Evolutionary conservation across 2,113 vertebrate genomes (phyloP), one percentile per base, ranked within the genome.

Genomic region (Mormoops blainvillei): DNA sequence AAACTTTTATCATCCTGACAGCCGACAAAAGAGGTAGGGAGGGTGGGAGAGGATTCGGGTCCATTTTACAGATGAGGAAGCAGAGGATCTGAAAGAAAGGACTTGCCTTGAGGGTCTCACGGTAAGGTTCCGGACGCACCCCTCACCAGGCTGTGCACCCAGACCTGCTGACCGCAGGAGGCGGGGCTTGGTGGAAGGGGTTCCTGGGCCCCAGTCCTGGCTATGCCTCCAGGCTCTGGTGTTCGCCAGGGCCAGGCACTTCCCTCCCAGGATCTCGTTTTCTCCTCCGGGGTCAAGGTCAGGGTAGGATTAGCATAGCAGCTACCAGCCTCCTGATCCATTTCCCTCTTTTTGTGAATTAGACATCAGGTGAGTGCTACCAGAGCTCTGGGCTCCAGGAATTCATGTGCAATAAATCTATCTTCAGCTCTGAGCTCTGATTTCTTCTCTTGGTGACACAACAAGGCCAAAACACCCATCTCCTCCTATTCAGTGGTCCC

Each of bases 371-470:
- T 43, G 61, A 7, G 16, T 5, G 68, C 43, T 15, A 1, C 24
- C 67, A 31, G 41, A 45, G 41, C 24, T 24, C 84, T 3, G 2
- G 4, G 19, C 31, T 26, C n/a, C 63, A 0, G 22, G 36, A 82
- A 33, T 38, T 63, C 65, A 6, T 24, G 80, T 54, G 26, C 15
- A 14, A 9, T 28, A 15, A 63, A 6, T 2, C 24, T 4, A 16
- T n/a, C 22, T 41, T 1, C 1, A 24, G 28, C 43, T 4, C n/a
- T 0, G 20, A 12, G 13, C 48, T 58, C n/a, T 6, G 2, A 10
- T 36, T 12, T 56, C 70, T 41, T 45, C 15, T 52, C 8, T 33
- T 16, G 36, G 71, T 7, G 22, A 67, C 45, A 38, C 0, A 3
- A 3, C 7, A 5, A 3, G 18, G 36, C 28, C 12, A 1, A 24